Conservation (phyloP, 2,888 invertebrate species). For the Argyresthia albistria region DNA sequence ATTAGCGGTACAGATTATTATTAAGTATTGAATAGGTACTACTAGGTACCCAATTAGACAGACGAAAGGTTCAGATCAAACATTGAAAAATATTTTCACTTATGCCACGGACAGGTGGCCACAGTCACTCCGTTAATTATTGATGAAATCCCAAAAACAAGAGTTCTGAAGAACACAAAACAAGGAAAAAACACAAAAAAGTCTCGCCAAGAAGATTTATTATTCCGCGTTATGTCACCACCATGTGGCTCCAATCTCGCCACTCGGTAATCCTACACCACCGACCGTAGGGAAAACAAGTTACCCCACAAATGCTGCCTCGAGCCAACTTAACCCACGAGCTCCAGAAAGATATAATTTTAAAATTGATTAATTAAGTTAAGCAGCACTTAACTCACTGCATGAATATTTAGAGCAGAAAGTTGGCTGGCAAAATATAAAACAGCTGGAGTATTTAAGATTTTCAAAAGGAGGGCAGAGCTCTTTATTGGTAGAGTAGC, state of each 20-base stretch:
- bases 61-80: too few species aligned
- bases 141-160: conserved; percentile 4
- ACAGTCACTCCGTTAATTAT: too few species aligned
- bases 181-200: conserved; percentile 20
- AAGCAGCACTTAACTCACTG: background rate
- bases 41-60: too few species aligned
- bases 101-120: too few species aligned
- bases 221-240: conserved; percentile 9
- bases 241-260: conserved; percentile 28
- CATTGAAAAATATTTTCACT: too few species aligned
- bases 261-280: conserved; percentile 36
- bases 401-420: conserved; percentile 1
- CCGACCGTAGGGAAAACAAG: conserved; percentile 16
- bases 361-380: background rate
- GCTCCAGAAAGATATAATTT: background rate
- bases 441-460: too few species aligned
- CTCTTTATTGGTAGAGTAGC: too few species aligned
- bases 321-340: background rate
- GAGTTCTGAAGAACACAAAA: conserved; percentile 12
- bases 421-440: too few species aligned
- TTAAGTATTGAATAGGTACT: too few species aligned
- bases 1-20: too few species aligned
- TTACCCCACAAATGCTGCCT: background rate
- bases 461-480: too few species aligned
- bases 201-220: conserved; percentile 39